Evolutionary conservation across 2,797 vertebrate species (phyloP).

Genomic region (Danio jaintianensis): DNA sequence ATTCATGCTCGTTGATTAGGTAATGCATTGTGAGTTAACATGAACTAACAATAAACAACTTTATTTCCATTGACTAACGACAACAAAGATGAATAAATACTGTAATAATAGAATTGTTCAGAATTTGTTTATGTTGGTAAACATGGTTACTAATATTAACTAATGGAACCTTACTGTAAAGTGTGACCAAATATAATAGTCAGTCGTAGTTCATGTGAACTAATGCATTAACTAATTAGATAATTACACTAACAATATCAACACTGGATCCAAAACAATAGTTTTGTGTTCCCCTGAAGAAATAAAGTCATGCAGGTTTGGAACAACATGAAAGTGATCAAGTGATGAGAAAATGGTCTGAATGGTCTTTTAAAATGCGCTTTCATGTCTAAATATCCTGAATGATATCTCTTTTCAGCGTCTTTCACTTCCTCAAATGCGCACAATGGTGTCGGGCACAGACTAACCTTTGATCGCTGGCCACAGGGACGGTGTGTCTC

Average conservation of each 20-base stretch:
- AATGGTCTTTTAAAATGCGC: neutral
- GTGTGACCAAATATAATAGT: too few species aligned
- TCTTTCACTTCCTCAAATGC: constrained; percentile 22
- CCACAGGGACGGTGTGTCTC: constrained; percentile 53
- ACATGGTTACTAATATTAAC: too few species aligned
- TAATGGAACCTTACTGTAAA: too few species aligned
- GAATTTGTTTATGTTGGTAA: too few species aligned
- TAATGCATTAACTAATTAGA: too few species aligned
- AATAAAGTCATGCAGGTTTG: neutral
- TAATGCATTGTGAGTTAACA: too few species aligned
- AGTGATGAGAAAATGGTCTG: neutral
- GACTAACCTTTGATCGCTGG: constrained; percentile 54
- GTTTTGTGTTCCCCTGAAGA: neutral
- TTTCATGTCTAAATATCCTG: constrained; percentile 5
- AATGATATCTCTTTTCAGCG: constrained; percentile 2
- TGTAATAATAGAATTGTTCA: too few species aligned
- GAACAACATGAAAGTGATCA: neutral
- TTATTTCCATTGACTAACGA: too few species aligned
- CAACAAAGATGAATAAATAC: too few species aligned
- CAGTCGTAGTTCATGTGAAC: too few species aligned
- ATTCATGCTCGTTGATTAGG: too few species aligned
- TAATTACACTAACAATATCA: neutral
- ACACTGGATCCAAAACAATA: neutral
- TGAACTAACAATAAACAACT: too few species aligned
- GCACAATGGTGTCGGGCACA: constrained; percentile 20